Conservation (phyloP, 2,797 vertebrate species). For the Tauraco hartlaubi region DNA sequence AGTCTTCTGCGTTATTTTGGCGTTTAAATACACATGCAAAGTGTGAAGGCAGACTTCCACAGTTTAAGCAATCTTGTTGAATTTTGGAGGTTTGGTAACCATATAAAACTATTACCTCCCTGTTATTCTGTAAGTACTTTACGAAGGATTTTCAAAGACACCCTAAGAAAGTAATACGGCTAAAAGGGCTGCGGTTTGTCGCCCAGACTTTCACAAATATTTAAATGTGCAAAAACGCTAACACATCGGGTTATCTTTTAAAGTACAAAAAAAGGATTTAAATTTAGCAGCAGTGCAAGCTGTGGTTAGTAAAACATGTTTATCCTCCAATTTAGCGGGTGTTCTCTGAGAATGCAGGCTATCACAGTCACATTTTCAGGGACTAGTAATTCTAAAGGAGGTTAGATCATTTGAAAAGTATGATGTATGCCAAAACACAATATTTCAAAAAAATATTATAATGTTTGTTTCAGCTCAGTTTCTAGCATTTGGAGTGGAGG, state of each 20-base stretch:
- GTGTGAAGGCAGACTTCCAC: neutral
- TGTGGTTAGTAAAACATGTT: neutral
- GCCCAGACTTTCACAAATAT: neutral
- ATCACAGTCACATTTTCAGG: neutral
- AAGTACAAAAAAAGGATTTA: neutral
- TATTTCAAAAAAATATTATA: neutral
- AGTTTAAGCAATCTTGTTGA: neutral
- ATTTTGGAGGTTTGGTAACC: neutral
- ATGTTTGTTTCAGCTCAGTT: neutral
- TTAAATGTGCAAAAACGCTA: neutral
- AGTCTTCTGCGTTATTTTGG: neutral
- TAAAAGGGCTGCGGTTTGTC: neutral
- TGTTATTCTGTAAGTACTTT: neutral
- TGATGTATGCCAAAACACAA: neutral
- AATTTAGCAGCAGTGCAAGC: neutral
- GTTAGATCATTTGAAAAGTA: neutral
- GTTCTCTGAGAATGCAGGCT: neutral
- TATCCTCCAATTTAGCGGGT: neutral
- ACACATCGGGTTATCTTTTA: neutral
- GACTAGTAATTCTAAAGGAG: neutral
- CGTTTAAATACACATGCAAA: rapidly evolving
- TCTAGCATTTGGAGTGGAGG: neutral
- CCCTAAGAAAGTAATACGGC: neutral
- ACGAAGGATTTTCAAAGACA: neutral
- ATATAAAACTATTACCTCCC: neutral